A percentile compares a stretch with the other conserved stretches of the same genome.
Evolutionary conservation across 2,888 invertebrate species (phyloP).

Genomic region (Odontothrips loti): DNA sequence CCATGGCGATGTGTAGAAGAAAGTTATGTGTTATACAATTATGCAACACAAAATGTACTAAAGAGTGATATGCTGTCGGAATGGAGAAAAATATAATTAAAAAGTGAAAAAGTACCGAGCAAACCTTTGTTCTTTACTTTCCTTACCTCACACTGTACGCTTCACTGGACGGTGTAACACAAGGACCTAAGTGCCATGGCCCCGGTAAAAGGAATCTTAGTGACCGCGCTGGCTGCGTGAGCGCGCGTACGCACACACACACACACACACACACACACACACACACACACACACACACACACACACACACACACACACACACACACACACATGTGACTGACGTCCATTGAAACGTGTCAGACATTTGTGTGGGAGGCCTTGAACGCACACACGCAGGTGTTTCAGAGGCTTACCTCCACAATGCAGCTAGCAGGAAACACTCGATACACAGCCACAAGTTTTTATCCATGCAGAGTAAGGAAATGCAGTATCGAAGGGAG

Average conservation of each 20-base stretch:
- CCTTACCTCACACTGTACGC: not conserved
- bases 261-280: no score
- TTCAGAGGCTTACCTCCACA: no score
- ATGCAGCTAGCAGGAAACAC: not conserved
- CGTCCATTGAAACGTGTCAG: not conserved
- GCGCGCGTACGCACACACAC: not conserved
- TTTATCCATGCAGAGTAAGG: no score
- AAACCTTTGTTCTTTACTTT: not conserved
- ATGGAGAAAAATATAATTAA: not conserved
- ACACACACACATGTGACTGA: not conserved
- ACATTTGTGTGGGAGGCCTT: not conserved
- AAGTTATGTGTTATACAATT: not conserved
- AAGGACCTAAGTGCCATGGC: not conserved
- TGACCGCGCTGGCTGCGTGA: not conserved
- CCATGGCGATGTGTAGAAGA: not conserved
- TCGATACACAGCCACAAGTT: no score
- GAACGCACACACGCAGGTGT: not conserved
- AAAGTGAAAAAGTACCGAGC: not conserved
- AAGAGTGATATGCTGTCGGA: conserved; percentile 16
- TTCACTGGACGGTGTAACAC: no score
- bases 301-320: no score
- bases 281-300: no score
- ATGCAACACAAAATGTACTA: conserved; percentile 8
- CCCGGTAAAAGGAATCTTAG: not conserved
- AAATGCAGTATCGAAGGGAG: no score